Conservation (phyloP, 2,113 vertebrate species). For the Sprattus sprattus region DNA sequence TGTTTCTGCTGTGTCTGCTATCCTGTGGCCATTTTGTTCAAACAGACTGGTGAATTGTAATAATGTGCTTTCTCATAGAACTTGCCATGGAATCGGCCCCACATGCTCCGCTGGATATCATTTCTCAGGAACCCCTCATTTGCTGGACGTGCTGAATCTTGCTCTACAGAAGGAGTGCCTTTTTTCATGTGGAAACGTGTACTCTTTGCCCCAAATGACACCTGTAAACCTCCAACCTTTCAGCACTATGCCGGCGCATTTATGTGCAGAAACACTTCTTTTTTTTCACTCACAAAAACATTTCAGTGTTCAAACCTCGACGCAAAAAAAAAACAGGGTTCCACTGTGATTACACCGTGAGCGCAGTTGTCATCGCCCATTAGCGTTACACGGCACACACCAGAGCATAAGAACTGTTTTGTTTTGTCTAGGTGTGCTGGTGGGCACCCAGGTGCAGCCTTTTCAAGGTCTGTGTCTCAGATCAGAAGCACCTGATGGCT, state of each 20-base stretch:
- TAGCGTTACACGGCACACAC: neutral
- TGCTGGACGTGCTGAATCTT: conserved; percentile 1
- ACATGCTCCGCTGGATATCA: neutral
- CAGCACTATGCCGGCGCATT: neutral
- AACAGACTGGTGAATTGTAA: neutral
- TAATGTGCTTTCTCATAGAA: neutral
- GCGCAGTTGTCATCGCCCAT: neutral
- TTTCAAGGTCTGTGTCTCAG: neutral
- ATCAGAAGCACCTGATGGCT: neutral
- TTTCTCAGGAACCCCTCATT: neutral
- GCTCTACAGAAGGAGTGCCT: neutral
- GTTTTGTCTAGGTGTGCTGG: neutral
- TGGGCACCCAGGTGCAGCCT: neutral
- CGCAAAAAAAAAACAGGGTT: neutral
- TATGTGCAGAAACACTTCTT: neutral
- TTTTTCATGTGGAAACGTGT: neutral
- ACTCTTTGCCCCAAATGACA: neutral
- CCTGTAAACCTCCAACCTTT: neutral
- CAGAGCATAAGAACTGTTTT: neutral
- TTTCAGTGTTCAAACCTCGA: neutral
- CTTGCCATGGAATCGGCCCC: neutral
- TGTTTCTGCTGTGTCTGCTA: neutral
- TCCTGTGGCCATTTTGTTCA: neutral
- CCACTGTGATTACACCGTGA: neutral
- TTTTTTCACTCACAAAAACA: neutral